Conservation (phyloP, 2,888 invertebrate genomes). For the Lucinisca nassula region DNA sequence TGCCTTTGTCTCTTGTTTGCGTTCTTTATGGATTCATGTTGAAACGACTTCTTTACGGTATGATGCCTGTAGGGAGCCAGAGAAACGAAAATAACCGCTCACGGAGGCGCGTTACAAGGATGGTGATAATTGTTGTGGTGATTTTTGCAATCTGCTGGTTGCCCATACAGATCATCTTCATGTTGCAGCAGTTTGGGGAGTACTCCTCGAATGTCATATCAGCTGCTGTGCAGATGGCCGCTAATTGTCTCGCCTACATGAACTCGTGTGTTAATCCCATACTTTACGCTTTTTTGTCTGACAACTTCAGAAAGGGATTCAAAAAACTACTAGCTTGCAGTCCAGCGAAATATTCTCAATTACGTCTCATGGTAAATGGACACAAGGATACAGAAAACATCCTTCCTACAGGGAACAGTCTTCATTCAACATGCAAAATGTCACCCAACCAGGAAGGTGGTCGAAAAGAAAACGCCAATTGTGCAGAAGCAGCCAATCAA, state of each 20-base stretch:
- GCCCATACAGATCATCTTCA: conserved; percentile 94
- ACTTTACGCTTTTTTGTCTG: conserved; percentile 97
- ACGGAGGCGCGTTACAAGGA: conserved; percentile 95
- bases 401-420: conserved; percentile 25
- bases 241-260: conserved; percentile 92
- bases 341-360: conserved; percentile 67
- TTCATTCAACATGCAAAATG: conserved; percentile 44
- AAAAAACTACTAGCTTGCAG: conserved; percentile 87
- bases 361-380: conserved; percentile 82
- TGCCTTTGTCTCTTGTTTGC: conserved; percentile 95
- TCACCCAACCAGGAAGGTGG: conserved; percentile 37
- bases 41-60: conserved; percentile 94
- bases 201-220: conserved; percentile 90
- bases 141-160: conserved; percentile 98
- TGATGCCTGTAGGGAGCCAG: conserved; percentile 91
- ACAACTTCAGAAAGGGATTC: conserved; percentile 97
- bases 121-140: conserved; percentile 97
- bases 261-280: conserved; percentile 98
- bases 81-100: conserved; percentile 95
- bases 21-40: conserved; percentile 97
- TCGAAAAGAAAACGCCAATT: conserved; percentile 3
- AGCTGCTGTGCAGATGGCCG: conserved; percentile 88
- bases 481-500: conserved; percentile 55
- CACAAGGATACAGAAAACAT: conserved; percentile 54
- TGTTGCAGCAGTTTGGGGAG: conserved; percentile 92